Conservation (phyloP, 2,113 vertebrate species). For the Chaenogobius annularis region DNA sequence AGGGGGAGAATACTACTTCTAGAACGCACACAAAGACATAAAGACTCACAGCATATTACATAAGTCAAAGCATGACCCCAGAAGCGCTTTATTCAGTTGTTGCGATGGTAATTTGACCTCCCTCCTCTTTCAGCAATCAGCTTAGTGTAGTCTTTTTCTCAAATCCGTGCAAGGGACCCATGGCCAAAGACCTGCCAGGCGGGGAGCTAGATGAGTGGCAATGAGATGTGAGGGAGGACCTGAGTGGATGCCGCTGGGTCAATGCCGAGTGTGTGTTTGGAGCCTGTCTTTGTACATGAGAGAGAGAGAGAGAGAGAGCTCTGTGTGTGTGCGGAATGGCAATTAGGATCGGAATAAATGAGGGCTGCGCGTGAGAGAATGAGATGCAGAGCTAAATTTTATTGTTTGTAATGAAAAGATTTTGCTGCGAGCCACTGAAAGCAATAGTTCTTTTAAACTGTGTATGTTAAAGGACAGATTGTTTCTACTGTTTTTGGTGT, state of each 20-base stretch:
- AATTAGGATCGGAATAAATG: conserved; percentile 32
- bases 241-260: conserved; percentile 45
- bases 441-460: conserved; percentile 8
- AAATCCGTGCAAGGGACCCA: conserved; percentile 67
- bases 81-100: conserved; percentile 63
- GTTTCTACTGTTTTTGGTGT: neutral
- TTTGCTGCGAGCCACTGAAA: conserved; percentile 2
- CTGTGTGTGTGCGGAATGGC: conserved; percentile 34
- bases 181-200: conserved; percentile 47
- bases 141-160: conserved; percentile 67
- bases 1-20: conserved; percentile 48
- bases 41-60: conserved; percentile 59
- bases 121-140: conserved; percentile 65
- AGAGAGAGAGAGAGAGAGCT: neutral
- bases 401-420: conserved; percentile 13
- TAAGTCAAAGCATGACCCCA: conserved; percentile 66
- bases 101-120: conserved; percentile 61
- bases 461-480: neutral
- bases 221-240: conserved; percentile 43
- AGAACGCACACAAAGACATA: conserved; percentile 42
- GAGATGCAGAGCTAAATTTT: neutral
- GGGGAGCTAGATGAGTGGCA: conserved; percentile 54
- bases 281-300: conserved; percentile 10
- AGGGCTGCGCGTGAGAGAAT: conserved; percentile 4
- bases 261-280: conserved; percentile 29